These are phyloP conservation scores for Laothoe populi DNA, from an alignment of 2,888 invertebrate genomes.

Conservation along the genomic window DNA sequence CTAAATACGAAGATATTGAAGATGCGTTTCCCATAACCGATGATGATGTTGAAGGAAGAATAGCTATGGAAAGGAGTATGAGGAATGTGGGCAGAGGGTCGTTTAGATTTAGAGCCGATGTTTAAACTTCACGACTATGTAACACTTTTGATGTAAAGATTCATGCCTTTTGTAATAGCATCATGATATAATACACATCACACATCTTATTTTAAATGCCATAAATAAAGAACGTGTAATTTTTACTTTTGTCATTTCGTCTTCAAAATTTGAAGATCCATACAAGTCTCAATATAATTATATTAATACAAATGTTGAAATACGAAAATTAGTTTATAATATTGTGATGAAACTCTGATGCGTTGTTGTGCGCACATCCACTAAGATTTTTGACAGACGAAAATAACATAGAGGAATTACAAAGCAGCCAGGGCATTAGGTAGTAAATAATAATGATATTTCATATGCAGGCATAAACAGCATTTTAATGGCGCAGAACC, in stretches of 20 bases:
- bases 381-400: too few relatives aligned
- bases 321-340: too few relatives aligned
- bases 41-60: constrained; percentile 47
- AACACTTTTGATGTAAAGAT: background rate
- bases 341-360: too few relatives aligned
- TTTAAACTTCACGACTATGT: constrained; percentile 35
- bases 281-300: too few relatives aligned
- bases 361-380: too few relatives aligned
- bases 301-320: too few relatives aligned
- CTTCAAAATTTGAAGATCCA: background rate
- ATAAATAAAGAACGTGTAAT: background rate
- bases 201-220: background rate
- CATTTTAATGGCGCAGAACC: background rate
- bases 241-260: background rate
- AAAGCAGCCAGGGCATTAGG: background rate
- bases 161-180: background rate
- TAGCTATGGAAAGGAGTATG: constrained; percentile 64
- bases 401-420: too few relatives aligned
- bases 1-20: constrained; percentile 31
- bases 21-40: constrained; percentile 37
- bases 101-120: constrained; percentile 61
- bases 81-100: constrained; percentile 58
- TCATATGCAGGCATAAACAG: background rate
- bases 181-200: background rate
- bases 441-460: background rate